Conservation (phyloP, 1,140 invertebrate species). For the Drosophila arawakana region DNA sequence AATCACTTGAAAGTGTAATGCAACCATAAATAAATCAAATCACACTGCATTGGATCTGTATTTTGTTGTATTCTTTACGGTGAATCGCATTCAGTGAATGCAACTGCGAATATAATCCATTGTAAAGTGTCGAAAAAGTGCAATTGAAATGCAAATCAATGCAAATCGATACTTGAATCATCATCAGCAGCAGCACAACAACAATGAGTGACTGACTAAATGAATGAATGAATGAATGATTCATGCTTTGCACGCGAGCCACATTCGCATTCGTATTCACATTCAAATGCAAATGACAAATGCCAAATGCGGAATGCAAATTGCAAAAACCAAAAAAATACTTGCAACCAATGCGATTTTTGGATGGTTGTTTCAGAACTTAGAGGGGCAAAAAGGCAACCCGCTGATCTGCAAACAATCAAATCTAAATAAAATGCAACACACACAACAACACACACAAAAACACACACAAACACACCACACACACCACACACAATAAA, state of each 20-base stretch:
- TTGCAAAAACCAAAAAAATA: conserved; percentile 50
- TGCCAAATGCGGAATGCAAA: conserved; percentile 50
- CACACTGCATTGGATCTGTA: conserved; percentile 2
- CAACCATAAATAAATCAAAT: conserved; percentile 76
- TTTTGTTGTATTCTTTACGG: conserved; percentile 8
- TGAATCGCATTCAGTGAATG: conserved; percentile 26
- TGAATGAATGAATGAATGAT: conserved; percentile 63
- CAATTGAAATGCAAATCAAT: conserved; percentile 82
- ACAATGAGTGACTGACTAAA: conserved; percentile 1
- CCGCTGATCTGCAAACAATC: conserved; percentile 73
- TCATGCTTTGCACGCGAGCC: conserved; percentile 75
- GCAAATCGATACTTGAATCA: conserved; percentile 82
- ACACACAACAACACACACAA: conserved; percentile 50
- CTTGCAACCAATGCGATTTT: conserved; percentile 51
- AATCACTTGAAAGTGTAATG: conserved; percentile 74
- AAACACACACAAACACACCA: conserved; percentile 52
- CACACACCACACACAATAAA: conserved; percentile 55
- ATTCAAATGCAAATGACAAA: conserved; percentile 72
- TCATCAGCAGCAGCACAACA: conserved; percentile 47
- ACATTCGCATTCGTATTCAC: conserved; percentile 8
- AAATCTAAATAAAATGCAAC: conserved; percentile 79
- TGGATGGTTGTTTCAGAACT: conserved; percentile 21
- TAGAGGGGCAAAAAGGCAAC: conserved; percentile 11
- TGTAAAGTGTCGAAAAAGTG: conserved; percentile 81
- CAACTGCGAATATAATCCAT: conserved; percentile 78